phyloP scores from a whole-genome alignment of 1,140 invertebrate species.

The Carposina sasakii region DNA sequence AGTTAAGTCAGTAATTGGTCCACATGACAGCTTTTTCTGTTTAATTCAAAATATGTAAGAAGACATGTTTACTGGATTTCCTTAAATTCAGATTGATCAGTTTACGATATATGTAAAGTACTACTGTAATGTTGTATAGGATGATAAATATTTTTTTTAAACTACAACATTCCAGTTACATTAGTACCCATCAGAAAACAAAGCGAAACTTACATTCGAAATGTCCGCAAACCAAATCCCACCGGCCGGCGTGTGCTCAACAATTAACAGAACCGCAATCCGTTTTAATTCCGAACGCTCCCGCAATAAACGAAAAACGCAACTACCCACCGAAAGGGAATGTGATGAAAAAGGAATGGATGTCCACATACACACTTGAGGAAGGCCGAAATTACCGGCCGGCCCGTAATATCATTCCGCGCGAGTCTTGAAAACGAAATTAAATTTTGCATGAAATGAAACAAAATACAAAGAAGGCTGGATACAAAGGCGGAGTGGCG shows the following conservation, averaged over 20 bases:
- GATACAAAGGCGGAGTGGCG: slow-evolving; percentile 57
- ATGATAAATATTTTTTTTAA: no score
- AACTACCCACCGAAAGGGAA: slow-evolving; percentile 61
- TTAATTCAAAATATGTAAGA: no score
- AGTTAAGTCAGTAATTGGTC: no score
- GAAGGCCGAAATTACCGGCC: slow-evolving; percentile 61
- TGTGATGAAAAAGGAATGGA: slow-evolving; percentile 66
- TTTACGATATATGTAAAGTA: no score
- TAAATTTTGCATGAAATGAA: slow-evolving; percentile 72
- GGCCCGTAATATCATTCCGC: slow-evolving; percentile 67
- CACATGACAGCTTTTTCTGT: no score
- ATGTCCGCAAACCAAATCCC: no score
- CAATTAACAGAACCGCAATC: slow-evolving; percentile 65
- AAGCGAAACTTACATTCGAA: no score
- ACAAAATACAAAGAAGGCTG: slow-evolving; percentile 71
- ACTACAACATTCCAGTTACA: no score
- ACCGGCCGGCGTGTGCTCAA: slow-evolving; percentile 37
- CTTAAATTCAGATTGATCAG: no score
- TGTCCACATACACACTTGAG: slow-evolving; percentile 69
- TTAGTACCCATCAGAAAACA: no score
- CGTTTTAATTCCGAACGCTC: slow-evolving; percentile 62
- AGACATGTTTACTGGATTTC: no score
- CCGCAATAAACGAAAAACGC: slow-evolving; percentile 56
- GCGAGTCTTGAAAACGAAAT: slow-evolving; percentile 71
- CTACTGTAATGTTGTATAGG: no score